Percentiles rank a stretch among this genome's conserved stretches.
Conservation (phyloP, 2,888 invertebrate species). For the Xestia c-nigrum region DNA sequence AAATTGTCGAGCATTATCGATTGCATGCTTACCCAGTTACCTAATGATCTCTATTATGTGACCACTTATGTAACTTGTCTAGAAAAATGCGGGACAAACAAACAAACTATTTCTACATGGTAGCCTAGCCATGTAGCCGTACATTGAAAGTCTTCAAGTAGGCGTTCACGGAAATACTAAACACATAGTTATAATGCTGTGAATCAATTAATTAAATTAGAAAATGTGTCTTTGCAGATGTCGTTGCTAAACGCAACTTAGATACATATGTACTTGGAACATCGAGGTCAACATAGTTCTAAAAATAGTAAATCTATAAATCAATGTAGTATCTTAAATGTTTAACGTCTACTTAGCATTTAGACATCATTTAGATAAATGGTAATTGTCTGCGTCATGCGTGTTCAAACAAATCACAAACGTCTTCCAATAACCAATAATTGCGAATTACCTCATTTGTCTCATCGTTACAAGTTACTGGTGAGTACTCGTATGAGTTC, state of each 20-base stretch:
- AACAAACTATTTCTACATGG: constrained; percentile 5
- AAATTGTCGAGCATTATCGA: constrained; percentile 1
- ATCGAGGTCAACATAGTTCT: constrained; percentile 28
- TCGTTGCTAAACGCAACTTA: neutral
- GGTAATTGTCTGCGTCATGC: neutral
- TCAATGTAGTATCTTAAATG: constrained; percentile 27
- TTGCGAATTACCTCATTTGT: neutral
- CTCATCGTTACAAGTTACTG: neutral
- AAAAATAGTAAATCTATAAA: constrained; percentile 49
- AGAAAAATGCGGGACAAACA: constrained; percentile 8
- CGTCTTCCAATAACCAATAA: neutral
- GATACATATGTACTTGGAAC: neutral
- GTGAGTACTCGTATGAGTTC: neutral
- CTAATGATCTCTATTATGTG: constrained; percentile 37
- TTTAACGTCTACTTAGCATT: constrained; percentile 14
- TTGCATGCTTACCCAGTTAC: constrained; percentile 27
- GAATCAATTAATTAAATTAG: neutral
- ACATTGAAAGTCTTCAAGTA: constrained; percentile 2
- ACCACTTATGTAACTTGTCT: constrained; percentile 27
- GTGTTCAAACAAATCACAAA: neutral
- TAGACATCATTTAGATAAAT: constrained; percentile 22
- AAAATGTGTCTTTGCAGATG: constrained; percentile 4
- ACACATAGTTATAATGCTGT: neutral
- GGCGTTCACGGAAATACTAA: neutral
- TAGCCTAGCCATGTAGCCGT: neutral